A percentile compares a stretch with the other conserved stretches of the same genome.
Evolutionary conservation across 2,113 vertebrate species (phyloP).

Genomic region (Balaeniceps rex): DNA sequence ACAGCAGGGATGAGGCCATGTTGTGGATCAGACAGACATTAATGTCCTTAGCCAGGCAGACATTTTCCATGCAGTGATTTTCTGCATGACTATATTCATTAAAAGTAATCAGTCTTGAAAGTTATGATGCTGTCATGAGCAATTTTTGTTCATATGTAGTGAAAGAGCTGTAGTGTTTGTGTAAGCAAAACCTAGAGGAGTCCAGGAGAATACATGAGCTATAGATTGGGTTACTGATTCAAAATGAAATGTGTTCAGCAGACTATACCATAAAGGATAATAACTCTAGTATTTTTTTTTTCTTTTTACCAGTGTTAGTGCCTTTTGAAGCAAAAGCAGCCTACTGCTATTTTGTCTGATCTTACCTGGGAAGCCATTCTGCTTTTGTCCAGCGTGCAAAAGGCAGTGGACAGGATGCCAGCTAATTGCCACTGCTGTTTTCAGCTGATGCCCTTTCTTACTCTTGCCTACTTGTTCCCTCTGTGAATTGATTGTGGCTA

Average conservation of each 20-base stretch:
- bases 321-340: background rate
- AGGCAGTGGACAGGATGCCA: background rate
- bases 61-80: background rate
- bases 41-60: background rate
- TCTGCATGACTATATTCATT: background rate
- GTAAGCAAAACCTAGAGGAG: background rate
- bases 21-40: background rate
- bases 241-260: background rate
- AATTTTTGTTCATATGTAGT: background rate
- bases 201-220: background rate
- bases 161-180: background rate
- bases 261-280: background rate
- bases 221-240: background rate
- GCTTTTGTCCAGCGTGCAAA: background rate
- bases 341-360: background rate
- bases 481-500: background rate
- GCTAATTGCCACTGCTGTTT: background rate
- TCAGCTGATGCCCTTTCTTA: background rate
- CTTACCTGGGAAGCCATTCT: background rate
- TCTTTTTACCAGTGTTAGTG: background rate
- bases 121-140: background rate
- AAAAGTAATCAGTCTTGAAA: background rate
- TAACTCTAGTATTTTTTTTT: background rate
- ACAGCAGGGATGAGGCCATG: background rate
- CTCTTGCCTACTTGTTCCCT: background rate